A percentile compares a stretch with the other conserved stretches of the same genome.
These are phyloP conservation scores for Pygoscelis adeliae DNA, from an alignment of 2,113 vertebrate genomes.

Conservation along the genomic window DNA sequence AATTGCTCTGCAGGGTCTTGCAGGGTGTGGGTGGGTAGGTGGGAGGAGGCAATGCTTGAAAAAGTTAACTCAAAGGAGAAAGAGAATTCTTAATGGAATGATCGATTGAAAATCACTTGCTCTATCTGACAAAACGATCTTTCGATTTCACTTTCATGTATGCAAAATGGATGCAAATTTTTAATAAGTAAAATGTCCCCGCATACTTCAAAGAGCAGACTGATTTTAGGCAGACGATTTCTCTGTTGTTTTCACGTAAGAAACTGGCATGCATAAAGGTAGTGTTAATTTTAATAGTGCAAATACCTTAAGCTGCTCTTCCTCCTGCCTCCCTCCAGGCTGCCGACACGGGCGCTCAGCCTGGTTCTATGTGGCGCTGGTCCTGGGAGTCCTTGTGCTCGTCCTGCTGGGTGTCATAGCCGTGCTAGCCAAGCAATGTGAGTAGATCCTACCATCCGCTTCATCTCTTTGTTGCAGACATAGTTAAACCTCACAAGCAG, in stretches of 20 bases:
- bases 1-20: not conserved
- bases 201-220: not conserved
- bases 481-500: not conserved
- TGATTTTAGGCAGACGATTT: not conserved
- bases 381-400: constrained; percentile 21
- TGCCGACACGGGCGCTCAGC: not conserved
- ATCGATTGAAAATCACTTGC: not conserved
- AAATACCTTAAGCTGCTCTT: not conserved
- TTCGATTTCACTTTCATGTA: not conserved
- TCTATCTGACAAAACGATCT: not conserved
- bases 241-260: not conserved
- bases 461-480: not conserved
- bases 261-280: not conserved
- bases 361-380: not conserved
- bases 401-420: not conserved
- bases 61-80: not conserved
- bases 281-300: not conserved
- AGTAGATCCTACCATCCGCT: not conserved
- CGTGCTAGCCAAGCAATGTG: not conserved
- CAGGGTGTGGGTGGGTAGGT: not conserved
- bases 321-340: not conserved
- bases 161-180: not conserved
- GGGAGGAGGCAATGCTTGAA: not conserved
- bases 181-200: not conserved
- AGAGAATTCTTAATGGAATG: not conserved